Percentiles rank a stretch among this genome's conserved stretches.
phyloP scores from a whole-genome alignment of 2,797 vertebrate genomes.

The Diplodus sargus region DNA sequence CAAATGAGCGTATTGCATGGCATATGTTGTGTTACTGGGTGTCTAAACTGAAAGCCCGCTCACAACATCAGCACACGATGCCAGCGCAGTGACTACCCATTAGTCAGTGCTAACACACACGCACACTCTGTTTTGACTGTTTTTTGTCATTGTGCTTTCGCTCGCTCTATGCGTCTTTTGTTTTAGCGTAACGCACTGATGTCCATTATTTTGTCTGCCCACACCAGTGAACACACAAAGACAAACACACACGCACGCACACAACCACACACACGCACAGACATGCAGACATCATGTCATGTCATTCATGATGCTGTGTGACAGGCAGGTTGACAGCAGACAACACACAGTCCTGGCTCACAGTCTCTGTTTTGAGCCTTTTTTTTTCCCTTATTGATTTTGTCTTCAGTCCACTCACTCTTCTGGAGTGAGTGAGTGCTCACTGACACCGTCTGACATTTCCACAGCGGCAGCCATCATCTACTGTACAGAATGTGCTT shows the following conservation, averaged over 20 bases:
- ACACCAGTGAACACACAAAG: constrained; percentile 51
- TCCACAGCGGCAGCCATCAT: neutral
- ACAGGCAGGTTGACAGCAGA: constrained; percentile 40
- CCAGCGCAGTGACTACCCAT: constrained; percentile 35
- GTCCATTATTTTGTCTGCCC: constrained; percentile 46
- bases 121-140: constrained; percentile 35
- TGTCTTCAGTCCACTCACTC: constrained; percentile 13
- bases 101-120: constrained; percentile 28
- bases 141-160: constrained; percentile 33
- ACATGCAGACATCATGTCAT: constrained; percentile 42
- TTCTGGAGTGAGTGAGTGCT: neutral
- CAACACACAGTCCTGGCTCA: constrained; percentile 3
- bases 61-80: constrained; percentile 39
- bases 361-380: constrained; percentile 10
- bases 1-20: constrained; percentile 1
- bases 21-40: constrained; percentile 34
- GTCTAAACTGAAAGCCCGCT: constrained; percentile 29
- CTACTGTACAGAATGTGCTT: neutral
- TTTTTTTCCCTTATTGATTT: constrained; percentile 18
- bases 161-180: constrained; percentile 44
- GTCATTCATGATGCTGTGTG: constrained; percentile 52
- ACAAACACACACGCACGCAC: constrained; percentile 35
- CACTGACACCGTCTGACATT: constrained; percentile 13
- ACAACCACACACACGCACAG: constrained; percentile 26
- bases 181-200: constrained; percentile 42